Base-by-base conservation (phyloP, 2,113 vertebrate species). In the Dicrurus megarhynchus region DNA sequence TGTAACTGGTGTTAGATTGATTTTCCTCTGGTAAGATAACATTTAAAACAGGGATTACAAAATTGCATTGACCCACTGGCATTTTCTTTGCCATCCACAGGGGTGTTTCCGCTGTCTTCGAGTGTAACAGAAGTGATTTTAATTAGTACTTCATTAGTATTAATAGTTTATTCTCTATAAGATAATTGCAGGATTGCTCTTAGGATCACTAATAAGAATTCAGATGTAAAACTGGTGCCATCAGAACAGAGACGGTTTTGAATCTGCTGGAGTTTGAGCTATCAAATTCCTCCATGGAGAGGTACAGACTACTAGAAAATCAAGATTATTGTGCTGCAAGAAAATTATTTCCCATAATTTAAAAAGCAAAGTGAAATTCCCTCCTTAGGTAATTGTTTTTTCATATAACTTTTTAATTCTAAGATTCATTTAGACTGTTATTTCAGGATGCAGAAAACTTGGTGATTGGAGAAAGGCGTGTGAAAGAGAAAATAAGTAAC, bases 61-160 rank as follows among this genome's bases (percentile, higher is more conserved):
- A 27, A 55, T 67, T 90, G 90, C 47, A 32, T 39, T 90, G 93
- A 89, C 81, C 63, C 12, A 0, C 28, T 89, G 44, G 30, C 74
- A 56, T 95, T 96, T 96, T 95, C 65, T 93, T 96, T 93, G 75
- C 39, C 59, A 50, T 64, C 53, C 50, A 76, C 14, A 89, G 50
- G 46, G 84, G 33, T 76, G 71, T 92, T 95, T 82, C 28, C 39
- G 91, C 77, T 90, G n/a, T 85, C 63, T 73, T 82, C 57, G 53
- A 41, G 33, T 41, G 57, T 63, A 69, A 86, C 49, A 60, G 30
- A 84, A 69, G 57, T 74, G 10, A 91, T 91, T 97, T 96, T 86
- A 68, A 76, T 97, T 84, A 89, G 61, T 69, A 49, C 77, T 94
- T 89, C 24, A 74, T 87, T 78, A 81, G 33, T 67, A 49, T 52